Evolutionary conservation across 2,888 invertebrate species (phyloP).

Genomic region (Philopedon plagiatum): DNA sequence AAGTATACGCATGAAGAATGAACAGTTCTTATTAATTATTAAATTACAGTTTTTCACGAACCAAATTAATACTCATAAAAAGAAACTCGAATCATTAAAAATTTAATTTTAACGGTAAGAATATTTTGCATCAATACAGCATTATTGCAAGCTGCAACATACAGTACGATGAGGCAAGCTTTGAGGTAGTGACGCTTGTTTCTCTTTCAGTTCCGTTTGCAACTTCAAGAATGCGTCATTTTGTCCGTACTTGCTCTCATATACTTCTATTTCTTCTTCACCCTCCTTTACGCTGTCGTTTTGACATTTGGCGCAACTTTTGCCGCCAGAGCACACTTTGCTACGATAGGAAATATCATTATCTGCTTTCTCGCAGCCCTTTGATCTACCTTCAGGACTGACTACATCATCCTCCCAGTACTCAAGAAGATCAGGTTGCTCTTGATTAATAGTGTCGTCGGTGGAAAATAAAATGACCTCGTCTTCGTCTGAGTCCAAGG

Average conservation of each 20-base stretch:
- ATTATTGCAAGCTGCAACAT: constrained; percentile 64
- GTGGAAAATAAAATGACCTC: constrained; percentile 56
- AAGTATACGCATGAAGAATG: constrained; percentile 2
- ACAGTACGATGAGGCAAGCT: constrained; percentile 66
- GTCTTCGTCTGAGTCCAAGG: constrained; percentile 52
- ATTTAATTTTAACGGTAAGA: constrained; percentile 51
- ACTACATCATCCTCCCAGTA: constrained; percentile 67
- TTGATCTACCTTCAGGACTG: constrained; percentile 26
- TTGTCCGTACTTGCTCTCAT: constrained; percentile 67
- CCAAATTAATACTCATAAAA: background rate
- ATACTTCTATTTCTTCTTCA: constrained; percentile 61
- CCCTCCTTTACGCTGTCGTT: constrained; percentile 52
- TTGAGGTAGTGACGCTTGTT: constrained; percentile 59
- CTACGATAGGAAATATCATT: constrained; percentile 1
- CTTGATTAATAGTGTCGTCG: constrained; percentile 60
- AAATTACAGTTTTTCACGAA: background rate
- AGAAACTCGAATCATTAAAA: constrained; percentile 28
- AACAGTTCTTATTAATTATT: background rate
- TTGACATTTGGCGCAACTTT: constrained; percentile 44
- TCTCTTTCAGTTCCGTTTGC: constrained; percentile 59
- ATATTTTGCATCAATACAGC: constrained; percentile 35
- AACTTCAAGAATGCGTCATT: constrained; percentile 65
- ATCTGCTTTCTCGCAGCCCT: constrained; percentile 35
- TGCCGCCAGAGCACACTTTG: constrained; percentile 34
- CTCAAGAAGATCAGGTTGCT: constrained; percentile 69